Conservation (phyloP, 2,888 invertebrate genomes). For the Eumacrocentrus americanus region DNA sequence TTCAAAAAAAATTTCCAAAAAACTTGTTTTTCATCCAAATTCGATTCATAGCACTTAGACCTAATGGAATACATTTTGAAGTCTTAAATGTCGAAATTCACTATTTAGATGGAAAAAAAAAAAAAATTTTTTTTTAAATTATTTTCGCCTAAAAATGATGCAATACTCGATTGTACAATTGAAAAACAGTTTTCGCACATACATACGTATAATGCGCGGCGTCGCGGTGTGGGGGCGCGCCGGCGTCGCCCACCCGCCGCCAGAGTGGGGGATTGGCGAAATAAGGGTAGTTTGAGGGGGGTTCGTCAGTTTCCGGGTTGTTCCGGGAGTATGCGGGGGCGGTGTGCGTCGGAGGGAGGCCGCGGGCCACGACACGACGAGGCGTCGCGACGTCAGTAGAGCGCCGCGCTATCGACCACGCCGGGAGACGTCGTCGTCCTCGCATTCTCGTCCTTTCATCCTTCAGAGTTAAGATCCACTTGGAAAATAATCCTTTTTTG, state of each 20-base stretch:
- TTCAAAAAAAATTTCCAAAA: too few species aligned
- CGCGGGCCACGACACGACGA: slow-evolving; percentile 64
- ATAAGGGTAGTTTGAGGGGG: slow-evolving; percentile 55
- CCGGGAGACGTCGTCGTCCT: slow-evolving; percentile 47
- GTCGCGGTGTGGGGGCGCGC: slow-evolving; percentile 25
- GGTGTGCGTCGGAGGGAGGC: slow-evolving; percentile 51
- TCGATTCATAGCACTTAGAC: too few species aligned
- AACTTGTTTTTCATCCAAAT: too few species aligned
- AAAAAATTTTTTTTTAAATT: slow-evolving; percentile 15
- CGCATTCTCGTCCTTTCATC: slow-evolving; percentile 37
- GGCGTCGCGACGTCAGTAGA: slow-evolving; percentile 63
- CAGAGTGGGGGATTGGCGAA: slow-evolving; percentile 38
- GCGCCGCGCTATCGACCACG: slow-evolving; percentile 60
- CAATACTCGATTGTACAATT: too few species aligned
- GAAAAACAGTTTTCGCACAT: too few species aligned
- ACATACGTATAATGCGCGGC: slow-evolving; percentile 1
- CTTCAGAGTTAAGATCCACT: too few species aligned
- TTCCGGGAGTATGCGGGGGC: slow-evolving; percentile 47
- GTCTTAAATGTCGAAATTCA: neutral
- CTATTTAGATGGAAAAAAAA: slow-evolving; percentile 4
- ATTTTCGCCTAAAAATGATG: too few species aligned
- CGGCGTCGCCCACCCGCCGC: slow-evolving; percentile 35
- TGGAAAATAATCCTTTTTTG: too few species aligned
- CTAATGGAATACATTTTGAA: too few species aligned
- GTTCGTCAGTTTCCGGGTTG: slow-evolving; percentile 60